Conservation (phyloP, 1,140 invertebrate genomes). For the Lepidurus arcticus region DNA sequence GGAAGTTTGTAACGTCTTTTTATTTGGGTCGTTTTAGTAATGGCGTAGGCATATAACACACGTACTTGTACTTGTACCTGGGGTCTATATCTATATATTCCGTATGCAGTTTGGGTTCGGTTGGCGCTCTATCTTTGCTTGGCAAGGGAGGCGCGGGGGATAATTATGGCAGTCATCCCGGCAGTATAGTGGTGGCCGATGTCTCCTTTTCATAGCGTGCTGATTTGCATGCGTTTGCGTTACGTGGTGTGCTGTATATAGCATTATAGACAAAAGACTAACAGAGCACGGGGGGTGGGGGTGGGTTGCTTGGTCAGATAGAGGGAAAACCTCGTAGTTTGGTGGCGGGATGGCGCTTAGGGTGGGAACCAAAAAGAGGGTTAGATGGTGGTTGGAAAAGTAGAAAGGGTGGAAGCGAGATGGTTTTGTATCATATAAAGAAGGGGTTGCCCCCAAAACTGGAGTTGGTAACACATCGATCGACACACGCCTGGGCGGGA, state of each 20-base stretch:
- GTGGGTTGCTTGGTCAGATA: background rate
- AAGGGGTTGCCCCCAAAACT: background rate
- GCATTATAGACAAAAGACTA: constrained; percentile 16
- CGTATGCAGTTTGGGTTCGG: too few relatives aligned
- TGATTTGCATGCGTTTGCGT: constrained; percentile 9
- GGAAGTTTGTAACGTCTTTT: too few relatives aligned
- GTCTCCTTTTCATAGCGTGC: constrained; percentile 7
- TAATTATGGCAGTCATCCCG: background rate
- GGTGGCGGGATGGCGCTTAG: background rate
- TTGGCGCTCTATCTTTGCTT: too few relatives aligned
- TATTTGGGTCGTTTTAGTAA: too few relatives aligned
- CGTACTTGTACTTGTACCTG: too few relatives aligned
- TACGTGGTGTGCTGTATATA: constrained; percentile 6
- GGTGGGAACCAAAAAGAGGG: background rate
- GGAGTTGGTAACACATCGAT: constrained; percentile 18
- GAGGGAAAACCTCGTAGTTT: background rate
- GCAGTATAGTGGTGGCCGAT: background rate
- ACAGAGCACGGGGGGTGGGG: background rate
- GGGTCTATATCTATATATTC: too few relatives aligned
- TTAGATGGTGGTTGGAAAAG: background rate
- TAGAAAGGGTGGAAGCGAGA: background rate
- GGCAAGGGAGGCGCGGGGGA: background rate
- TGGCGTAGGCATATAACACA: too few relatives aligned
- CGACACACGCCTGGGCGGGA: background rate
- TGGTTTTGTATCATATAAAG: background rate